Percentiles rank a stretch among this genome's conserved stretches.
Conservation (phyloP, 2,797 vertebrate species). For the Jordanella pulchra region DNA sequence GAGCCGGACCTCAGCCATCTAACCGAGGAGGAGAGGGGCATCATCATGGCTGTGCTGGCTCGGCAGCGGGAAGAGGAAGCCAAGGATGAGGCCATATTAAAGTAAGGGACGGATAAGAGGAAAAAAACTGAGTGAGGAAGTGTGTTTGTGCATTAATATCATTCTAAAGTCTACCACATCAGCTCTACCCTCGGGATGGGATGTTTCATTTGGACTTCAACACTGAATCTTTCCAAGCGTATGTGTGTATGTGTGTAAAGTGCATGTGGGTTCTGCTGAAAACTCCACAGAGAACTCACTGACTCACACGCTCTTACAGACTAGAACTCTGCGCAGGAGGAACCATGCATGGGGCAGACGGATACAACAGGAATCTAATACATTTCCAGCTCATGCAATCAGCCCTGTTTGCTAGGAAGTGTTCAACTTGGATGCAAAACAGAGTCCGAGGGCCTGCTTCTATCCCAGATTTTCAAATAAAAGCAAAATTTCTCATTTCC, state of each 20-base stretch:
- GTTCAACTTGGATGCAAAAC: background rate
- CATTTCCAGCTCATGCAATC: conserved; percentile 1
- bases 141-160: conserved; percentile 27
- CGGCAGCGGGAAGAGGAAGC: conserved; percentile 96
- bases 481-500: conserved; percentile 12
- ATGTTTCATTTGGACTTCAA: conserved; percentile 4
- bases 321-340: conserved; percentile 23
- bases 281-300: conserved; percentile 22
- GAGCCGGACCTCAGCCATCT: conserved; percentile 98
- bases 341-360: conserved; percentile 6
- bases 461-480: background rate
- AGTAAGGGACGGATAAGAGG: conserved; percentile 83
- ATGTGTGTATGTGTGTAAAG: background rate
- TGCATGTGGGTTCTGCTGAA: background rate
- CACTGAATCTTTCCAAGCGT: background rate
- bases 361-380: conserved; percentile 29
- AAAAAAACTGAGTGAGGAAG: conserved; percentile 11
- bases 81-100: conserved; percentile 98
- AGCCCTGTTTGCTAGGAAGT: background rate
- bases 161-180: conserved; percentile 45
- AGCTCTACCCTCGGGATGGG: background rate
- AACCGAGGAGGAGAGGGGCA: conserved; percentile 96
- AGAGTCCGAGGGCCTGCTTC: background rate
- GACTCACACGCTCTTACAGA: conserved; percentile 30
- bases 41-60: conserved; percentile 98